Percentiles rank a stretch among this genome's conserved stretches.
Evolutionary conservation across 64 coral and sea anemone species (phyloP).

Genomic region (Montipora efflorescens): DNA sequence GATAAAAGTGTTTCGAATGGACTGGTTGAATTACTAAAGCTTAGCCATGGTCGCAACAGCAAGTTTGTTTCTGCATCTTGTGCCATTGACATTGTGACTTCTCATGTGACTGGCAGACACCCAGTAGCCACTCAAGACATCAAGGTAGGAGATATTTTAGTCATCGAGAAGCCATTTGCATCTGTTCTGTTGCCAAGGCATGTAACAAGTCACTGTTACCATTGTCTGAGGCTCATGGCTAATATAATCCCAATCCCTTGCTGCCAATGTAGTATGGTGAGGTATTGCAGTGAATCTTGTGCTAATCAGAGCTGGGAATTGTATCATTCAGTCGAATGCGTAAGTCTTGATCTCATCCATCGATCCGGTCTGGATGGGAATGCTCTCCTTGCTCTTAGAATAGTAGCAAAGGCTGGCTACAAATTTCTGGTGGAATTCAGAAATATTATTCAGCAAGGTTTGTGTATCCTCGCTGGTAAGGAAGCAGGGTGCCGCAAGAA

Average conservation of each 20-base stretch:
- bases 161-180: constrained; percentile 93
- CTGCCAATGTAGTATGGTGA: constrained; percentile 73
- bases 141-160: constrained; percentile 82
- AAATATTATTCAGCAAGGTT: not conserved
- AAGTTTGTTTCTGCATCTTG: constrained; percentile 73
- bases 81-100: constrained; percentile 46
- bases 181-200: constrained; percentile 86
- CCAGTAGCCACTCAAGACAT: constrained; percentile 83
- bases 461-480: not conserved
- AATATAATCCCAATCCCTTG: constrained; percentile 70
- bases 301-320: constrained; percentile 76
- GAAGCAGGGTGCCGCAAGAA: constrained; percentile 52
- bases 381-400: constrained; percentile 88
- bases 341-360: constrained; percentile 75
- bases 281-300: constrained; percentile 82
- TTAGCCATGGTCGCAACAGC: constrained; percentile 35
- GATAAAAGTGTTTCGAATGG: not conserved
- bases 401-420: constrained; percentile 77
- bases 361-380: constrained; percentile 65
- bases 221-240: constrained; percentile 59
- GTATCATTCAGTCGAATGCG: constrained; percentile 90
- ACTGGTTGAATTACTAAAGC: constrained; percentile 37
- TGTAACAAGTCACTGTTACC: constrained; percentile 77
- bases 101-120: constrained; percentile 57
- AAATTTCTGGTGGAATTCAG: constrained; percentile 61